Evolutionary conservation across 2,888 invertebrate species (phyloP).

Genomic region (Hemithea aestivaria): DNA sequence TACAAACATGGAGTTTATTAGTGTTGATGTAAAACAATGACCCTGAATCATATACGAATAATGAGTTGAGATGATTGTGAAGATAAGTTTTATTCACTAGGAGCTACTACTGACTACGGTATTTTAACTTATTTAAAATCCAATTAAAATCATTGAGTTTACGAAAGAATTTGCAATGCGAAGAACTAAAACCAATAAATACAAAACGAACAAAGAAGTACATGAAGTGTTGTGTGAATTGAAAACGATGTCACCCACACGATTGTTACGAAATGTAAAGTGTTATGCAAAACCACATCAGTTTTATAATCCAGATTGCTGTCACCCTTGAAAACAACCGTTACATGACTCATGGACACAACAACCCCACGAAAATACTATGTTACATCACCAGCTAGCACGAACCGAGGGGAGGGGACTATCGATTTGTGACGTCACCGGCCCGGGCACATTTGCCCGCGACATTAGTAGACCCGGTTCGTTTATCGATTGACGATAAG

Average conservation of each 20-base stretch:
- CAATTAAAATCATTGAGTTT: too few relatives aligned
- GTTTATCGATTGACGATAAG: constrained; percentile 19
- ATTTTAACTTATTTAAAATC: too few relatives aligned
- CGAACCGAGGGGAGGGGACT: constrained; percentile 24
- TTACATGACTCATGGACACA: constrained; percentile 32
- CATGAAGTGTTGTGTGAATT: not conserved
- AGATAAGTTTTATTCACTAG: too few relatives aligned
- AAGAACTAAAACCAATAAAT: too few relatives aligned
- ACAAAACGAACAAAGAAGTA: constrained; percentile 4
- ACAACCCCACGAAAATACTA: constrained; percentile 35
- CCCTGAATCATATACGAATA: too few relatives aligned
- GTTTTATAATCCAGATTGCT: constrained; percentile 11
- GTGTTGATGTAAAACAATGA: too few relatives aligned
- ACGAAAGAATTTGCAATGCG: too few relatives aligned
- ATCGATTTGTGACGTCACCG: constrained; percentile 53
- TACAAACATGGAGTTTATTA: too few relatives aligned
- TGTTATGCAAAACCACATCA: constrained; percentile 1
- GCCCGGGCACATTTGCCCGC: constrained; percentile 24
- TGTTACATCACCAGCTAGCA: constrained; percentile 44
- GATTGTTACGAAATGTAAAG: not conserved
- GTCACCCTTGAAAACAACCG: constrained; percentile 31
- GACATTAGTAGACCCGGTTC: constrained; percentile 14
- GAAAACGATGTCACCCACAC: too few relatives aligned
- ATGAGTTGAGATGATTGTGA: too few relatives aligned
- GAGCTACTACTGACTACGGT: too few relatives aligned